Evolutionary conservation across 1,140 invertebrate species (phyloP), one percentile per base, ranked within the genome.

Genomic region (Melanaphis sacchari): DNA sequence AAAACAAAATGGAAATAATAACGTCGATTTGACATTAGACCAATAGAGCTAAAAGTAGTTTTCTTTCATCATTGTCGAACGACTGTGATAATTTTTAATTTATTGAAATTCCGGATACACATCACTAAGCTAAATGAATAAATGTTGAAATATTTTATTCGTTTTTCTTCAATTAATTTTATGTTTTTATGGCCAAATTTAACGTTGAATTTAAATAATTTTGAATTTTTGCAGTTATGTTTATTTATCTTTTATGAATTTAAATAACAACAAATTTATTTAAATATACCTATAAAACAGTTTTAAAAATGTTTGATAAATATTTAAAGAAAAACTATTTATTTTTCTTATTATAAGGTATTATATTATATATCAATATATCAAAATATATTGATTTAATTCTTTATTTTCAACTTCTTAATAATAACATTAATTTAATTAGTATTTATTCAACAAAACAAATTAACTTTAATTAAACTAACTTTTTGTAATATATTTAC

Each of bases 1-100:
- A 22, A 91, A 91, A 91, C 54, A 91, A 91, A 91, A 91, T 91
- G 59, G 90, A 91, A 89, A 46, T 89, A 38, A 89, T 24, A 15
- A 26, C 88, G 88, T 59, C 87, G 87, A n/a, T 40, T 46, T 88
- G 87, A 88, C 87, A 88, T 88, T 49, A 52, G 41, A 88, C 41
- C 41, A 88, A n/a, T 24, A 52, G 31, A 31, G 59, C 49, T n/a
- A n/a, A 38, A 89, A 52, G n/a, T 38, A 36, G 87, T 49, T 89
- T 52, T 89, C 31, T 87, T 46, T 87, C n/a, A 87, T 46, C 31
- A 46, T 43, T 21, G 40, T 85, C 82, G 84, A 41, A 43, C 38
- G 84, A n/a, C 84, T 87, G 31, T 52, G 26, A 89, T 52, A 52
- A 89, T 89, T 89, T 89, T 52, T 87, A 87, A 87, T 43, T 87